Percentiles rank a stretch among this genome's conserved stretches.
Conservation (phyloP, 1,140 invertebrate species). For the Pteromalus puparum region DNA sequence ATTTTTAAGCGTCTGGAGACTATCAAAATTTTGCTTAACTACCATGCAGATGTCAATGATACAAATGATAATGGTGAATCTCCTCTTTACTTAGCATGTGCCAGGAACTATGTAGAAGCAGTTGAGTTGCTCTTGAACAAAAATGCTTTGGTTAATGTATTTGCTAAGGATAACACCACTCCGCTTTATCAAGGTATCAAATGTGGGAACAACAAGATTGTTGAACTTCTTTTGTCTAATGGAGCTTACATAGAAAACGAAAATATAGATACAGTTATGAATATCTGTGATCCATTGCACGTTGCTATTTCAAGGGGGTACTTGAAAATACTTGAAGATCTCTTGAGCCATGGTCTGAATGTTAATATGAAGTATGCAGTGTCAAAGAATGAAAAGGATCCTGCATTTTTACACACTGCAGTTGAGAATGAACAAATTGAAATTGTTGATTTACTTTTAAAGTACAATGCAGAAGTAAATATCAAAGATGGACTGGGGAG, state of each 20-base stretch:
- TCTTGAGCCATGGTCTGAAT: slow-evolving; percentile 30
- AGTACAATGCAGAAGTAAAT: slow-evolving; percentile 28
- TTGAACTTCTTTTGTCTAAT: slow-evolving; percentile 25
- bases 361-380: slow-evolving; percentile 22
- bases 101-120: slow-evolving; percentile 12
- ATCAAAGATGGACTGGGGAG: not conserved
- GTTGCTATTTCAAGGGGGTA: slow-evolving; percentile 2
- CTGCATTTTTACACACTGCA: slow-evolving; percentile 31
- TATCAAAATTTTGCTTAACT: slow-evolving; percentile 1
- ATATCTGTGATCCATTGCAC: slow-evolving; percentile 19
- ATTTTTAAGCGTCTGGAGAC: slow-evolving; percentile 1
- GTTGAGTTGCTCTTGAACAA: slow-evolving; percentile 27
- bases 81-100: slow-evolving; percentile 34
- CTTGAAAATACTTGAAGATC: slow-evolving; percentile 24
- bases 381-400: not conserved
- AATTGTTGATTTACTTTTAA: slow-evolving; percentile 38
- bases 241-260: slow-evolving; percentile 42
- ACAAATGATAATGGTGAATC: slow-evolving; percentile 28
- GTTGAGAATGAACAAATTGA: slow-evolving; percentile 28
- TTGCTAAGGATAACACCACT: slow-evolving; percentile 10
- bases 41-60: slow-evolving; percentile 35
- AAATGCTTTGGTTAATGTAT: slow-evolving; percentile 39
- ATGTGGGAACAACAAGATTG: not conserved
- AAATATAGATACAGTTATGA: not conserved
- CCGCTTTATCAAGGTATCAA: slow-evolving; percentile 32